Percentiles rank a stretch among this genome's conserved stretches.
Evolutionary conservation across 2,113 vertebrate genomes (phyloP).

Genomic region (Cinclus cinclus): DNA sequence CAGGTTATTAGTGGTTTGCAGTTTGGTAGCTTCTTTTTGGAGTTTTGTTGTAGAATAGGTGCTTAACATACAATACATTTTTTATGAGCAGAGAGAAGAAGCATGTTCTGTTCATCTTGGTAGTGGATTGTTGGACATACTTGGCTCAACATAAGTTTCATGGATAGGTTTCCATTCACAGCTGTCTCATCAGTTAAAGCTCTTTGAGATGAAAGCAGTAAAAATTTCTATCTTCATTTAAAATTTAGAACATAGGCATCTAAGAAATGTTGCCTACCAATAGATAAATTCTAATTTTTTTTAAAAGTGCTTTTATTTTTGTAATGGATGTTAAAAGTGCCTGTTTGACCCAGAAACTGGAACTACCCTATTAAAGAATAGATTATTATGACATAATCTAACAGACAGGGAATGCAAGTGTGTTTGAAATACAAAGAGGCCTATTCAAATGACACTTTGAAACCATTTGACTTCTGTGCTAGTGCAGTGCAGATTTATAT

Average conservation of each 20-base stretch:
- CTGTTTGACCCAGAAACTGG: not conserved
- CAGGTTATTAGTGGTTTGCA: not conserved
- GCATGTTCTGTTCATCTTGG: conserved; percentile 3
- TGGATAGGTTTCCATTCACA: conserved; percentile 49
- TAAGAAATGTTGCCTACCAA: not conserved
- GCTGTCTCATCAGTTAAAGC: not conserved
- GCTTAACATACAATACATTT: not conserved
- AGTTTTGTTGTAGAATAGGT: not conserved
- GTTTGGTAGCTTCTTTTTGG: not conserved
- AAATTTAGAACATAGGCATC: not conserved
- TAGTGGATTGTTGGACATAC: not conserved
- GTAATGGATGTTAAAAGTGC: not conserved
- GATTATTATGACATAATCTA: not conserved
- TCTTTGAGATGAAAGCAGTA: not conserved
- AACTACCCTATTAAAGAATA: not conserved
- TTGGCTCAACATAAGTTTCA: conserved; percentile 27
- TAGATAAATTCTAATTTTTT: not conserved
- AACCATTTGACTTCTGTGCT: not conserved
- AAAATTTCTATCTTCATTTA: not conserved
- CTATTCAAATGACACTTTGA: not conserved
- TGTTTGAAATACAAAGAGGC: not conserved
- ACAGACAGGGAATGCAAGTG: not conserved
- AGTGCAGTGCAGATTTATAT: not conserved
- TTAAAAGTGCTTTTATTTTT: not conserved
- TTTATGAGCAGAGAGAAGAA: not conserved